A percentile compares a stretch with the other conserved stretches of the same genome.
phyloP scores from a whole-genome alignment of 1,140 invertebrate species.

The Drosophila seguyi region DNA sequence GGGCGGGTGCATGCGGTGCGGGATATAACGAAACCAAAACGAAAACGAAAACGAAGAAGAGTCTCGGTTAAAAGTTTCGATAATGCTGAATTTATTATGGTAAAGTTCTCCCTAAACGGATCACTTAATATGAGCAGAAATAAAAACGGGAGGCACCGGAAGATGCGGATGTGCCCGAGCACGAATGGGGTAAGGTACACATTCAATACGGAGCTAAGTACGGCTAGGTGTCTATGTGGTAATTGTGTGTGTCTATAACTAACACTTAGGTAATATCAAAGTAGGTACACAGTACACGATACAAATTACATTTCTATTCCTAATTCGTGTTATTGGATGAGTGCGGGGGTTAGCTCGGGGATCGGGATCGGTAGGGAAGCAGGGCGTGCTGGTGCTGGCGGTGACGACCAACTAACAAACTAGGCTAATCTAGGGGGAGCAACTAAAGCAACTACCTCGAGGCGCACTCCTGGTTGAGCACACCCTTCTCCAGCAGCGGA shows the following conservation, averaged over 20 bases:
- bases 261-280: slow-evolving; percentile 53
- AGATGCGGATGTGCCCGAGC: slow-evolving; percentile 6
- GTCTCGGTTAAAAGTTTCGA: slow-evolving; percentile 49
- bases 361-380: slow-evolving; percentile 3
- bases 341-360: slow-evolving; percentile 31
- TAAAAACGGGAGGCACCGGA: slow-evolving; percentile 16
- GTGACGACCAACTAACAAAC: slow-evolving; percentile 9
- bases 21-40: slow-evolving; percentile 41
- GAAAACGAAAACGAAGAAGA: slow-evolving; percentile 64
- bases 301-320: slow-evolving; percentile 27
- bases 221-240: slow-evolving; percentile 20
- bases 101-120: slow-evolving; percentile 31
- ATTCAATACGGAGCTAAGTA: slow-evolving; percentile 27
- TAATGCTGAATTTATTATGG: slow-evolving; percentile 52
- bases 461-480: slow-evolving; percentile 91
- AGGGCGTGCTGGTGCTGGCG: slow-evolving; percentile 39
- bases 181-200: background rate
- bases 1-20: slow-evolving; percentile 51
- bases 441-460: slow-evolving; percentile 86
- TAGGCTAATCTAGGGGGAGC: background rate
- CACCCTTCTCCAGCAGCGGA: slow-evolving; percentile 91
- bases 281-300: slow-evolving; percentile 3
- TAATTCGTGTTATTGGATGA: slow-evolving; percentile 42
- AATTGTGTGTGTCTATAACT: slow-evolving; percentile 21
- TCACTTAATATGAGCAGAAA: slow-evolving; percentile 32